Evolutionary conservation across 2,113 vertebrate genomes (phyloP).

Genomic region (Xyliphius kryptos): DNA sequence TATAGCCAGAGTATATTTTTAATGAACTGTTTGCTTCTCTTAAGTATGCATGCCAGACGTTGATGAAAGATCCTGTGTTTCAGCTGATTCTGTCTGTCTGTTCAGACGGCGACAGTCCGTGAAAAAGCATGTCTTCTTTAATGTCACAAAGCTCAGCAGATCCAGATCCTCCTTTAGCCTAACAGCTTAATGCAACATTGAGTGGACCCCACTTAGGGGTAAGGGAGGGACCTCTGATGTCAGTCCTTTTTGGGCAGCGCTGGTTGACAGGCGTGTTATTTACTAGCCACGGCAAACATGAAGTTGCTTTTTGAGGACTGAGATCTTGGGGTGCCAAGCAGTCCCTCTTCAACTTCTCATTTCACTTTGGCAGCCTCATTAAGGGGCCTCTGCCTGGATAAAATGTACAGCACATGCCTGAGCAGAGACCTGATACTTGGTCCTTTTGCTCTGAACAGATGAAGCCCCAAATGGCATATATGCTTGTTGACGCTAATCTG

Average conservation of each 20-base stretch:
- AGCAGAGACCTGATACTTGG: slow-evolving; percentile 45
- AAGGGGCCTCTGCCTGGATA: slow-evolving; percentile 27
- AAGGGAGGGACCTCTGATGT: slow-evolving; percentile 28
- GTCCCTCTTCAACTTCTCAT: slow-evolving; percentile 48
- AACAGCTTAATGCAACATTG: slow-evolving; percentile 41
- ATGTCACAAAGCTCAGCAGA: slow-evolving; percentile 10
- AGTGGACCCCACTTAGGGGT: slow-evolving; percentile 1
- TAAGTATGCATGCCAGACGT: background rate
- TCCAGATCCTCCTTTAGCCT: slow-evolving; percentile 27
- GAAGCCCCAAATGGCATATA: slow-evolving; percentile 38
- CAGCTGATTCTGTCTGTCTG: background rate
- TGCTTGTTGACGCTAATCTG: slow-evolving; percentile 15
- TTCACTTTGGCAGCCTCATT: slow-evolving; percentile 47
- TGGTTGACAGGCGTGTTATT: slow-evolving; percentile 47
- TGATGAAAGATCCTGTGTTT: background rate
- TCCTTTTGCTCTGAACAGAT: slow-evolving; percentile 40
- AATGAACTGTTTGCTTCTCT: slow-evolving; percentile 1
- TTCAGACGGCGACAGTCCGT: background rate
- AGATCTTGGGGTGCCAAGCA: slow-evolving; percentile 34
- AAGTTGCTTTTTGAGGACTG: slow-evolving; percentile 27
- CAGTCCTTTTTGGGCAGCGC: slow-evolving; percentile 52
- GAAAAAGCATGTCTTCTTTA: background rate
- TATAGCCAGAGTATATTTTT: background rate
- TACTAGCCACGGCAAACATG: slow-evolving; percentile 48
- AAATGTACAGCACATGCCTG: slow-evolving; percentile 48